Conservation (phyloP, 1,140 invertebrate species). For the Plectrocnemia conspersa region DNA sequence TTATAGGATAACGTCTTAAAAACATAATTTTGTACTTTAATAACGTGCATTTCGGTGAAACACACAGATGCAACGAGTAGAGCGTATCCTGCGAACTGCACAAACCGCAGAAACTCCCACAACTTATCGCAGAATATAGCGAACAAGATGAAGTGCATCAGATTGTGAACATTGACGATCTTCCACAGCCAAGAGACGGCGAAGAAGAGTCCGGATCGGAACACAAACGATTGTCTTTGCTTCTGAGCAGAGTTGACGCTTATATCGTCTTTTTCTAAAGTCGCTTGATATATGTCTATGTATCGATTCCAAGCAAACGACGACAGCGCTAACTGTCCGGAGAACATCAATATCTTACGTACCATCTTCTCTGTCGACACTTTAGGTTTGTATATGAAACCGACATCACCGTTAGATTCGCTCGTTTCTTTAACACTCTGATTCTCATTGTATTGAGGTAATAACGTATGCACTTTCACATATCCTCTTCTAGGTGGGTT, state of each 20-base stretch:
- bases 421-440: constrained; percentile 48
- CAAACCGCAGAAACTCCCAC: constrained; percentile 63
- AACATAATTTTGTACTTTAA: constrained; percentile 52
- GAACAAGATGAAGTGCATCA: constrained; percentile 69
- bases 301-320: constrained; percentile 77
- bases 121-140: constrained; percentile 77
- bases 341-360: constrained; percentile 61
- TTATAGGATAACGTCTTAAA: constrained; percentile 41
- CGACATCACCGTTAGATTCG: constrained; percentile 50
- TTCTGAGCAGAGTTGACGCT: constrained; percentile 42
- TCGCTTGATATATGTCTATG: constrained; percentile 69
- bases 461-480: constrained; percentile 51
- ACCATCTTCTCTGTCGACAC: constrained; percentile 58
- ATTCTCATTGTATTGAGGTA: constrained; percentile 50
- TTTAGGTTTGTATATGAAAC: constrained; percentile 61
- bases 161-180: constrained; percentile 72
- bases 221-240: constrained; percentile 52
- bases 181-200: constrained; percentile 71
- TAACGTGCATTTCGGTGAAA: constrained; percentile 56
- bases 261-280: constrained; percentile 61
- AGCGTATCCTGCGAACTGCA: constrained; percentile 60
- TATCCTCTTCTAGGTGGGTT: constrained; percentile 66
- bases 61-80: constrained; percentile 55
- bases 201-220: constrained; percentile 66
- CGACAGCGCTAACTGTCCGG: constrained; percentile 64